Base-by-base conservation (phyloP, 35 echinoderm and acorn worm genomes). In the Ptychodera flava region DNA sequence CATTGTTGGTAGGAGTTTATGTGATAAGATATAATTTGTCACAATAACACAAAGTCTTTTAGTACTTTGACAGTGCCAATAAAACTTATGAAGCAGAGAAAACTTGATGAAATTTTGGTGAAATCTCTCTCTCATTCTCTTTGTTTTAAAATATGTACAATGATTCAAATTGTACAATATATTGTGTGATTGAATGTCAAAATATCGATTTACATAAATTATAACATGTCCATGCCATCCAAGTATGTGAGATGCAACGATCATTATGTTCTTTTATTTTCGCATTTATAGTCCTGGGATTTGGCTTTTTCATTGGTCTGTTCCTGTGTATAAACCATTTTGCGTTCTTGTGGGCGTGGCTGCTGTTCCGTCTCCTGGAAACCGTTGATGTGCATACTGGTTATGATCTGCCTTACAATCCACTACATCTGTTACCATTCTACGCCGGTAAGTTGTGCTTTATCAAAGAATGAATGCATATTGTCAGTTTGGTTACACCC, bases 321-420 rank as follows among this genome's bases (percentile, higher is more conserved):
- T 81, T 98, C 1, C 31, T 94, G 16, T 84, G 84, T 28, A 78
- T 75, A 6, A 92, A 92, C 27, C 95, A 98, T 86, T 80, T 98
- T 0, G 79, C 86, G 37, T 34, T 94, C 16, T 78, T 98, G 15
- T 98, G 95, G 95, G 80, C 33, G 10, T 98, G 92, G 92, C 75
- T 91, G 35, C 29, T 80, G 6, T 34, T 94, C 33, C 86, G 95
- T 38, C 90, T 98, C 36, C 30, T 98, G 2, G 95, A 94, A 78
- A 94, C 87, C 81, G 92, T 94, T 33, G 95, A 98, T 83, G 95
- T 98, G 6, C 95, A 98, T 90, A 92, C 89, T 85, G 95, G 95
- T 30, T 98, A 98, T 34, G 90, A 92, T 36, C 77, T 98, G 35
- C 90, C 92, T 45, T 84, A 84, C 29, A 92, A 91, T 78, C 92